phyloP scores from a whole-genome alignment of 2,797 vertebrate species.

The Dipus sagitta region DNA sequence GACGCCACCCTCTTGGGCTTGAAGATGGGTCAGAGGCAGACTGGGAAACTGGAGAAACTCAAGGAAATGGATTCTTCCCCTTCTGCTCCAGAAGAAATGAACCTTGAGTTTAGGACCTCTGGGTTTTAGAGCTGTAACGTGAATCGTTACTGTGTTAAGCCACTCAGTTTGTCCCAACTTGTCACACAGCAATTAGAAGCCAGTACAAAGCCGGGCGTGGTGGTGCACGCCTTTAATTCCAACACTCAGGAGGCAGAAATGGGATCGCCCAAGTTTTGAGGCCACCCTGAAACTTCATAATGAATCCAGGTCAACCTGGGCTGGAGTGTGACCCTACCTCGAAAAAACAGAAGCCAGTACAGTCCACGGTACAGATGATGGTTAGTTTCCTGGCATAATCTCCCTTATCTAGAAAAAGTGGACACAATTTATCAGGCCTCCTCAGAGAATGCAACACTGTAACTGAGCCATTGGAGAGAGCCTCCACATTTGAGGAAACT shows the following conservation, averaged over 20 bases:
- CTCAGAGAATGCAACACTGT: not conserved
- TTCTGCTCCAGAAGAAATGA: not conserved
- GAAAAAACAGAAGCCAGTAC: not conserved
- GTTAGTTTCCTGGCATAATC: not conserved
- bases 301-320: too few species aligned
- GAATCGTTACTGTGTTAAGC: slow-evolving; percentile 18
- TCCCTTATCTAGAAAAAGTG: slow-evolving; percentile 48
- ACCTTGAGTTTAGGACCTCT: slow-evolving; percentile 3
- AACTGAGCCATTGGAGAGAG: not conserved
- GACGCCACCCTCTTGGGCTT: not conserved
- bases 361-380: not conserved
- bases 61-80: not conserved
- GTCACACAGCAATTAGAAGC: slow-evolving; percentile 22
- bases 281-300: too few species aligned
- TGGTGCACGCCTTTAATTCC: too few species aligned
- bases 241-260: too few species aligned
- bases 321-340: too few species aligned
- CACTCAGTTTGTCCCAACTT: slow-evolving; percentile 20
- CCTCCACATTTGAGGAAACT: not conserved
- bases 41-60: slow-evolving; percentile 14
- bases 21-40: not conserved
- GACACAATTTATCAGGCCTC: not conserved
- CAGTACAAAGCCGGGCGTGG: not conserved
- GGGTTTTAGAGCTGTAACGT: not conserved
- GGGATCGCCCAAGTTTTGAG: too few species aligned